Base-by-base conservation (phyloP, 1,140 invertebrate species). In the Caenorhabditis brenneri region DNA sequence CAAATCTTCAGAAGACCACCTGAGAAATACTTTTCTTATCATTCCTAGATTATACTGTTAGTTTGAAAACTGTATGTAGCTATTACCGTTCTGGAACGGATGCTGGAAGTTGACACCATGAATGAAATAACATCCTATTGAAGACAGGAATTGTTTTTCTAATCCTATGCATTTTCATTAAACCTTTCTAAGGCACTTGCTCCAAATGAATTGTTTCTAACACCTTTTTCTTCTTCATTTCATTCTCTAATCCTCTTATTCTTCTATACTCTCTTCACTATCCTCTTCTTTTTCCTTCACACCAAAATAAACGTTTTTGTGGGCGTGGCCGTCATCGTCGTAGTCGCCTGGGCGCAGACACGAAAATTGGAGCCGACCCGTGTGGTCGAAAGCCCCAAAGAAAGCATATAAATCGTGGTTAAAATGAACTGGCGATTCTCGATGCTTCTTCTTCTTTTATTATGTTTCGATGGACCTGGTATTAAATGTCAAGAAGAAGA, bases 241-340 rank as follows among this genome's bases (percentile, higher is more conserved):
- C 58, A 19, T 36, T 7, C 31, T 65, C 58, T 65, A 65, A 36
- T 36, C 24, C 65, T 74, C 65, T 74, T 24, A 19, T 36, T 36
- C 58, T 36, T 36, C n/a, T 19, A 36, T 65, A 19, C n/a, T 36
- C 58, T 65, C 58, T 65, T n/a, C 31, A 42, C 42, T 46, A 19
- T n/a, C 58, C 16, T 42, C 42, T 29, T 42, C 65, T 74, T n/a
- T n/a, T n/a, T n/a, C 29, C 29, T 29, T 36, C 33, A 74, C 36
- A 42, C 33, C 65, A 74, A 74, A 74, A 74, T 74, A 74, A 74
- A 74, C 65, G 65, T 74, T 74, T 65, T 74, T 39, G 65, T 74
- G 65, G 65, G 65, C 65, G 65, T 74, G 65, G 36, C 65, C 36
- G 36, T 74, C 65, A 42, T 42, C 36, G 12, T 33, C 65, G 9